These are phyloP conservation scores for Abrostola triplasia DNA, from an alignment of 2,888 invertebrate genomes.

Conservation along the genomic window DNA sequence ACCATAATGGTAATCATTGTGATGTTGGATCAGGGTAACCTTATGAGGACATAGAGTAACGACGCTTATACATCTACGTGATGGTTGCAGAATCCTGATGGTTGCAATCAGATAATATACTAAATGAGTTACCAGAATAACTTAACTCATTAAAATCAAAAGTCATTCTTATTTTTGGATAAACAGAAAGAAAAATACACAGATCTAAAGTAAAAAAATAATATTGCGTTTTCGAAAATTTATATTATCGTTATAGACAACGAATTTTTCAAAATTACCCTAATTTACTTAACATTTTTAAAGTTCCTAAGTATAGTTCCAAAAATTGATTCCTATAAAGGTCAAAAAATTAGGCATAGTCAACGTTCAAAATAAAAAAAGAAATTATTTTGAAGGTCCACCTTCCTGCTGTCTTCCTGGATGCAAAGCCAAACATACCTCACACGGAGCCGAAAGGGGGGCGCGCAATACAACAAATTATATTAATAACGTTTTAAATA, in stretches of 20 bases:
- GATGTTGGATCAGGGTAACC: constrained; percentile 82
- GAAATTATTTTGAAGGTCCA: constrained; percentile 53
- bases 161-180: constrained; percentile 4
- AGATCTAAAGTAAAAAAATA: not conserved
- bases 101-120: constrained; percentile 11
- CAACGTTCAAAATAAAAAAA: constrained; percentile 38
- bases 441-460: constrained; percentile 68
- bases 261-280: constrained; percentile 23
- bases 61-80: constrained; percentile 34
- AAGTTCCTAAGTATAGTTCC: constrained; percentile 71
- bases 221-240: constrained; percentile 8
- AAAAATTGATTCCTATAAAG: constrained; percentile 42
- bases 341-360: constrained; percentile 41
- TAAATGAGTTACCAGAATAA: not conserved
- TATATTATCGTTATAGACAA: constrained; percentile 21
- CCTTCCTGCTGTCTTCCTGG: constrained; percentile 85
- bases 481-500: constrained; percentile 88
- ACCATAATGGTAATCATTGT: constrained; percentile 72
- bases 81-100: constrained; percentile 26
- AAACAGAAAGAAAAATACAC: constrained; percentile 6
- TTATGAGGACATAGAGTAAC: constrained; percentile 63
- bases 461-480: constrained; percentile 87
- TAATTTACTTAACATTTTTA: constrained; percentile 33
- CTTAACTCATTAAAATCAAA: constrained; percentile 8
- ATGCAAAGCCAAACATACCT: constrained; percentile 68